Evolutionary conservation across 2,113 vertebrate species (phyloP).

Genomic region (Erinaceus europaeus): DNA sequence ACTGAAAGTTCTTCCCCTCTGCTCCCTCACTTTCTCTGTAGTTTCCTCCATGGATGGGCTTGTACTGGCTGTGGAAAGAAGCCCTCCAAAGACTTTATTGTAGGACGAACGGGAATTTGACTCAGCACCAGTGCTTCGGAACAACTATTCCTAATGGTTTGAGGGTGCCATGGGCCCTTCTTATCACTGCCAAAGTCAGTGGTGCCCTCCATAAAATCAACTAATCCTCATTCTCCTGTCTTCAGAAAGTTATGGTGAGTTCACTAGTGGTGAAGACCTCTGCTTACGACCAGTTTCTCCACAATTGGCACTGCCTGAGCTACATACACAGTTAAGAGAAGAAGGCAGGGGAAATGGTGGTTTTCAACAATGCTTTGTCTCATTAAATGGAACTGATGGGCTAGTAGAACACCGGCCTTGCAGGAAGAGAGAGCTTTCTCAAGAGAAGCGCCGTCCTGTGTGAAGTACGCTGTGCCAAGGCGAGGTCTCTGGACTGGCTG

Average conservation of each 20-base stretch:
- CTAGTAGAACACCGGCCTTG: slow-evolving; percentile 19
- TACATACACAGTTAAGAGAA: slow-evolving; percentile 49
- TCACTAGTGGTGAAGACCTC: neutral
- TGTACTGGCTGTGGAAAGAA: neutral
- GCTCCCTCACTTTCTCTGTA: slow-evolving; percentile 4
- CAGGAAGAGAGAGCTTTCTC: slow-evolving; percentile 31
- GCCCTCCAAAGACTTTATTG: neutral
- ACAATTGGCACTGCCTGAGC: neutral
- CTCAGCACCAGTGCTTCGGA: neutral
- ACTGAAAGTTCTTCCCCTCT: slow-evolving; percentile 23
- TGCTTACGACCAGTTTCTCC: neutral
- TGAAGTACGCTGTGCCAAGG: slow-evolving; percentile 34
- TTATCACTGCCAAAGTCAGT: neutral
- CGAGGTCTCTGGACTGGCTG: neutral
- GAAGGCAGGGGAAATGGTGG: slow-evolving; percentile 16
- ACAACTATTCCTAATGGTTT: neutral
- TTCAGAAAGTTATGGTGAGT: neutral
- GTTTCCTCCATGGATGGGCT: slow-evolving; percentile 16
- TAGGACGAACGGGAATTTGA: slow-evolving; percentile 12
- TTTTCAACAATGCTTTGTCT: slow-evolving; percentile 49
- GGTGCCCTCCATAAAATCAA: slow-evolving; percentile 31
- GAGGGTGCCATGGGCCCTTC: neutral
- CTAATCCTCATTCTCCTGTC: neutral
- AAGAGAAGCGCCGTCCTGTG: slow-evolving; percentile 31
- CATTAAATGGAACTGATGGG: no score